Evolutionary conservation across 2,797 vertebrate genomes (phyloP).

Genomic region (Numenius phaeopus): DNA sequence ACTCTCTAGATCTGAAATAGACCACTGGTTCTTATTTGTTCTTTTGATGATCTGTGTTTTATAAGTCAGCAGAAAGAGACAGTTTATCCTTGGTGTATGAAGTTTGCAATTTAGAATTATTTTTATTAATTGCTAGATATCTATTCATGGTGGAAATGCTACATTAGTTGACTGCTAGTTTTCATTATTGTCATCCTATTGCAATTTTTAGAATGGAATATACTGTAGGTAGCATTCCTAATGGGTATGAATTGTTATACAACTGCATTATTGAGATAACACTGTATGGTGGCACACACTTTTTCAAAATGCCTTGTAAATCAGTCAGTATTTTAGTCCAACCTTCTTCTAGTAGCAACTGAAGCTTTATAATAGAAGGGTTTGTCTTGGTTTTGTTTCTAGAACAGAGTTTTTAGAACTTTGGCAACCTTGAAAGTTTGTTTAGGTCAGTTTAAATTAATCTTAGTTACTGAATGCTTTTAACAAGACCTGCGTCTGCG

Average conservation of each 20-base stretch:
- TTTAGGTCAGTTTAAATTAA: not conserved
- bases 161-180: not conserved
- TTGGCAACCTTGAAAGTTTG: not conserved
- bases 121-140: not conserved
- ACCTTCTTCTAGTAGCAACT: not conserved
- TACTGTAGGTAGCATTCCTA: not conserved
- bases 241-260: not conserved
- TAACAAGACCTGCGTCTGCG: not conserved
- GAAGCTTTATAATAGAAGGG: not conserved
- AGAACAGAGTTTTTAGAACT: not conserved
- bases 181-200: not conserved
- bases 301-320: not conserved
- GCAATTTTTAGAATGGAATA: not conserved
- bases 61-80: not conserved
- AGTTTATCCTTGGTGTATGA: not conserved
- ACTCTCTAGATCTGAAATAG: not conserved
- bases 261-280: not conserved
- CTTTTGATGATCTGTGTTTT: not conserved
- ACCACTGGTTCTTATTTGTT: not conserved
- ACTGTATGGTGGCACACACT: not conserved
- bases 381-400: not conserved
- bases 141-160: not conserved
- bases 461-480: not conserved
- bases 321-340: not conserved
- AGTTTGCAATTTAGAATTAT: not conserved